Evolutionary conservation across 1,140 invertebrate species (phyloP).

Genomic region (Drosophila ogumai): DNA sequence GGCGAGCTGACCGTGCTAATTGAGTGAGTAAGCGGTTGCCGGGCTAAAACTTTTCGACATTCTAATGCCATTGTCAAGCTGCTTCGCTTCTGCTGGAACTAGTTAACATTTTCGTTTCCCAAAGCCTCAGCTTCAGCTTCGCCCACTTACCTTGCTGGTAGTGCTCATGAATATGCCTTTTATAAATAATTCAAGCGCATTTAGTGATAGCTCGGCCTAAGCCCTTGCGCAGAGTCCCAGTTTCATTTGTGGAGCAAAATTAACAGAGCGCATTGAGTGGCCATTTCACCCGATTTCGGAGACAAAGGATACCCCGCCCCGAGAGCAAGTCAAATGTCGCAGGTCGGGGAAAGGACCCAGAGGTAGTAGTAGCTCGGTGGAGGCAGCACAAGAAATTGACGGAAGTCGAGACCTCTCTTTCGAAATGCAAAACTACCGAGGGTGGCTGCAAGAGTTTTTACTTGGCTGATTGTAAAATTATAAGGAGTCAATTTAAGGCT

Average conservation of each 20-base stretch:
- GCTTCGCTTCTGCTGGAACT: conserved; percentile 54
- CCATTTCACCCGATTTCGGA: conserved; percentile 35
- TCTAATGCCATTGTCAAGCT: conserved; percentile 82
- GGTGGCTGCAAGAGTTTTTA: not conserved
- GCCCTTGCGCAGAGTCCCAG: conserved; percentile 40
- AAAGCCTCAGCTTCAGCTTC: not conserved
- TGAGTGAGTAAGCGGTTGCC: conserved; percentile 74
- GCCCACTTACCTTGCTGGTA: conserved; percentile 38
- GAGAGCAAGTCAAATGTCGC: conserved; percentile 67
- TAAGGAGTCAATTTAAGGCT: not conserved
- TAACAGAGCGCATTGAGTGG: conserved; percentile 80
- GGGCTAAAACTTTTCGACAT: conserved; percentile 71
- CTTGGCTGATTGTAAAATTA: not conserved
- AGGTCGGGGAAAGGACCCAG: conserved; percentile 6
- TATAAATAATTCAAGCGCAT: conserved; percentile 82
- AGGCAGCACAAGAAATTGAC: conserved; percentile 40
- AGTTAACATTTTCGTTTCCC: conserved; percentile 75
- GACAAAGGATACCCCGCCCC: conserved; percentile 56
- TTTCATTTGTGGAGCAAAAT: conserved; percentile 71
- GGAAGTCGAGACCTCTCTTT: conserved; percentile 28
- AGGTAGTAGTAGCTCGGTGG: not conserved
- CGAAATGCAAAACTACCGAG: conserved; percentile 31
- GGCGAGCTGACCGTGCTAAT: conserved; percentile 61
- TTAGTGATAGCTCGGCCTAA: conserved; percentile 69
- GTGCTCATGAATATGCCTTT: conserved; percentile 78